Percentiles rank a stretch among this genome's conserved stretches.
Conservation (phyloP, 2,888 invertebrate genomes). For the Perithous albicinctus region DNA sequence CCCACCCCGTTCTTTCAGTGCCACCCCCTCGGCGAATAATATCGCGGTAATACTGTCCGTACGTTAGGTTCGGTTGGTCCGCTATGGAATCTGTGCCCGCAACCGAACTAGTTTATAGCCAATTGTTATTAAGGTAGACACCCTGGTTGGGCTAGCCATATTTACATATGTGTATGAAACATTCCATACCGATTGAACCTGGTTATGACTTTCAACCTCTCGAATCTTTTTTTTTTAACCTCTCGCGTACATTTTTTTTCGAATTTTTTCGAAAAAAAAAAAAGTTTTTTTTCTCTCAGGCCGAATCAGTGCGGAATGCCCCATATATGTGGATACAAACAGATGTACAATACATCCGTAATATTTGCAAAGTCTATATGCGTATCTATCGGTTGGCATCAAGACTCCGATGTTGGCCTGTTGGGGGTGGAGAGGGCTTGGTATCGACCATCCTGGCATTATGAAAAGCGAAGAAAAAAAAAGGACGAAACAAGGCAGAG, state of each 20-base stretch:
- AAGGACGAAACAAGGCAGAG: constrained; percentile 35
- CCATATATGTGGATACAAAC: constrained; percentile 7
- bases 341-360: constrained; percentile 40
- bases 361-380: constrained; percentile 62
- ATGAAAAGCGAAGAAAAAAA: constrained; percentile 60
- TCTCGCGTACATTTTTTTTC: no score
- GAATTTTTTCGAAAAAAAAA: no score
- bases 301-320: no score
- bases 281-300: no score
- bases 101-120: constrained; percentile 80
- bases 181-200: no score
- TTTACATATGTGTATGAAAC: no score
- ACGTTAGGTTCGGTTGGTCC: constrained; percentile 58
- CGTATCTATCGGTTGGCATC: constrained; percentile 68
- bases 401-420: constrained; percentile 69
- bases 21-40: constrained; percentile 77
- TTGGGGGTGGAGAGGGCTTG: constrained; percentile 45
- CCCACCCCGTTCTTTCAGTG: constrained; percentile 57
- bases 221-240: no score
- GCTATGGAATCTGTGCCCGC: constrained; percentile 39
- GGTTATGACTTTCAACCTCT: no score
- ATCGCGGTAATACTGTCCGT: constrained; percentile 78
- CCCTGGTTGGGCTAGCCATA: constrained; percentile 34
- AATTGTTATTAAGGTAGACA: constrained; percentile 79
- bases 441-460: constrained; percentile 57